These are phyloP conservation scores for Aramus guarauna DNA, from an alignment of 2,113 vertebrate species.

Conservation along the genomic window DNA sequence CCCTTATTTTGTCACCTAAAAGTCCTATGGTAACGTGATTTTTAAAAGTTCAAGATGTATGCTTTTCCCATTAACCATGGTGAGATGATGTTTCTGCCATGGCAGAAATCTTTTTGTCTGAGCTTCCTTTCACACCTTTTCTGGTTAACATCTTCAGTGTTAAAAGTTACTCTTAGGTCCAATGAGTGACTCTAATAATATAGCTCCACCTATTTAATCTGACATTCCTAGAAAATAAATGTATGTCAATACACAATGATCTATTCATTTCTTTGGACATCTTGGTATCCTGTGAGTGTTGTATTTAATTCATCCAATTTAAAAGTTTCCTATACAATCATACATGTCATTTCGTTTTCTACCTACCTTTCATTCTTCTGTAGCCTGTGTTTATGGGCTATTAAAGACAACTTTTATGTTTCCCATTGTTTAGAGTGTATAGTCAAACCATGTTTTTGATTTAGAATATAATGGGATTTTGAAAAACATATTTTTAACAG, in stretches of 20 bases:
- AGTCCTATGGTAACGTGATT: background rate
- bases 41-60: background rate
- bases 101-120: background rate
- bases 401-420: background rate
- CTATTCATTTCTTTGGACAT: background rate
- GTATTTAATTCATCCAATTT: background rate
- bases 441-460: background rate
- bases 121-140: background rate
- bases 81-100: background rate
- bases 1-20: background rate
- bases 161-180: background rate
- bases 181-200: background rate
- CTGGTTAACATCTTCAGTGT: background rate
- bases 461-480: conserved; percentile 16
- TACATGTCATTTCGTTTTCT: background rate
- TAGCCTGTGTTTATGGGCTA: background rate
- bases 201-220: background rate
- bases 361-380: background rate
- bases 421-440: background rate
- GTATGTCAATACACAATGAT: background rate
- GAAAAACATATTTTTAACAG: background rate
- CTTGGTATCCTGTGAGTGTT: background rate
- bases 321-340: background rate
- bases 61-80: background rate
- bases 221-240: background rate